Percentiles rank a stretch among this genome's conserved stretches.
phyloP scores from a whole-genome alignment of 2,888 invertebrate species.

The Phaonia tiefii region DNA sequence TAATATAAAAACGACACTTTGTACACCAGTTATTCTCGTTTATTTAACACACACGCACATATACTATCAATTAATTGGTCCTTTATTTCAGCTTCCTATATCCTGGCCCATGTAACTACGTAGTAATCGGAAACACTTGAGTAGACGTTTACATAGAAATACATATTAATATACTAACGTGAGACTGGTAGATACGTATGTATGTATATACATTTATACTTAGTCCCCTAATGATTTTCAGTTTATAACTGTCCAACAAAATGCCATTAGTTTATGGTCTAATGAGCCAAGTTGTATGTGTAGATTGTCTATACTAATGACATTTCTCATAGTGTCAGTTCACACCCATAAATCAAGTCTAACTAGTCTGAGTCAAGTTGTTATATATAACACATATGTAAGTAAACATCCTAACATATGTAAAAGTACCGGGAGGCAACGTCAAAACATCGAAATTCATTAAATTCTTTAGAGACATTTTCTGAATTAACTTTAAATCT shows the following conservation, averaged over 20 bases:
- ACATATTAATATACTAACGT: neutral
- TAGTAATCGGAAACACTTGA: no score
- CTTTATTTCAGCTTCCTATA: constrained; percentile 32
- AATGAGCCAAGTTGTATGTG: constrained; percentile 5
- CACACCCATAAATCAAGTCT: neutral
- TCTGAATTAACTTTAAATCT: no score
- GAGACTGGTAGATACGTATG: neutral
- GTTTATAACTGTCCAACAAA: constrained; percentile 19
- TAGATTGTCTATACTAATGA: neutral
- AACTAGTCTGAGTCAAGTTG: neutral
- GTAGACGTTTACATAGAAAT: neutral
- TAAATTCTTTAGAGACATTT: no score
- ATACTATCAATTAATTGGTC: constrained; percentile 40
- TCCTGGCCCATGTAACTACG: neutral
- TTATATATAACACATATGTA: no score
- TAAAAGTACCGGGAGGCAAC: no score
- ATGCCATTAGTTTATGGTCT: constrained; percentile 29
- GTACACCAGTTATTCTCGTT: neutral
- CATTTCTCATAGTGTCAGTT: neutral
- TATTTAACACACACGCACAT: constrained; percentile 11
- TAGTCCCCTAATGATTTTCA: constrained; percentile 22
- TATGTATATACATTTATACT: no score
- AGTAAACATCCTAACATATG: no score
- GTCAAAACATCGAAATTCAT: no score
- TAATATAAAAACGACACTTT: constrained; percentile 27